A percentile compares a stretch with the other conserved stretches of the same genome.
Conservation (phyloP, 2,113 vertebrate species). For the Ondatra zibethicus region DNA sequence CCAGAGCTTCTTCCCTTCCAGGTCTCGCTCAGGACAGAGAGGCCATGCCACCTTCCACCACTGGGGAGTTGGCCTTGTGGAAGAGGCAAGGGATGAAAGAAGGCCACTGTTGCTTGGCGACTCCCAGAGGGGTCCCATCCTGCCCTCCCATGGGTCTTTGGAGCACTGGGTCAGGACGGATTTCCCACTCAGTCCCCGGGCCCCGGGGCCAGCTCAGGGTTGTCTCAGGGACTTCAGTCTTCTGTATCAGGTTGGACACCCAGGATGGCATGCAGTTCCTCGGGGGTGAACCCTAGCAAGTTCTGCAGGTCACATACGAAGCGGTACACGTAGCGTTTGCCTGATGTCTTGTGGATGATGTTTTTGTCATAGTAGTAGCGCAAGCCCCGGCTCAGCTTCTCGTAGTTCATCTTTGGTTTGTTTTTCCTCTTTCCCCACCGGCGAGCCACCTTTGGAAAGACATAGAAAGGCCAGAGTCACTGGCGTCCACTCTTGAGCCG, state of each 20-base stretch:
- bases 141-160: constrained; percentile 66
- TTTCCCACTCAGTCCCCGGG: constrained; percentile 53
- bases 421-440: constrained; percentile 95
- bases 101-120: constrained; percentile 76
- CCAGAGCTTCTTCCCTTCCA: not conserved
- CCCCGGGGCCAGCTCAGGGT: not conserved
- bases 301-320: constrained; percentile 94
- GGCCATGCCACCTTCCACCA: not conserved
- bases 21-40: not conserved
- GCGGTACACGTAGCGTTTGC: constrained; percentile 94
- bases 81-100: constrained; percentile 54
- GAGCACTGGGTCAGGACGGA: not conserved
- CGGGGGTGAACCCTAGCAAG: constrained; percentile 91
- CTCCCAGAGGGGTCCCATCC: constrained; percentile 27
- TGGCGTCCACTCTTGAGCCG: not conserved
- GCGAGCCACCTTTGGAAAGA: constrained; percentile 86
- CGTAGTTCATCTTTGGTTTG: constrained; percentile 97
- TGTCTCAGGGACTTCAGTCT: constrained; percentile 85
- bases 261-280: constrained; percentile 93
- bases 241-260: constrained; percentile 93
- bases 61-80: constrained; percentile 34
- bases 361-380: constrained; percentile 96
- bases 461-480: accelerated
- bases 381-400: constrained; percentile 93
- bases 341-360: constrained; percentile 95